Percentiles rank a stretch among this genome's conserved stretches.
These are phyloP conservation scores for Phataginus tetradactyla DNA, from an alignment of 2,797 vertebrate genomes.

Conservation along the genomic window DNA sequence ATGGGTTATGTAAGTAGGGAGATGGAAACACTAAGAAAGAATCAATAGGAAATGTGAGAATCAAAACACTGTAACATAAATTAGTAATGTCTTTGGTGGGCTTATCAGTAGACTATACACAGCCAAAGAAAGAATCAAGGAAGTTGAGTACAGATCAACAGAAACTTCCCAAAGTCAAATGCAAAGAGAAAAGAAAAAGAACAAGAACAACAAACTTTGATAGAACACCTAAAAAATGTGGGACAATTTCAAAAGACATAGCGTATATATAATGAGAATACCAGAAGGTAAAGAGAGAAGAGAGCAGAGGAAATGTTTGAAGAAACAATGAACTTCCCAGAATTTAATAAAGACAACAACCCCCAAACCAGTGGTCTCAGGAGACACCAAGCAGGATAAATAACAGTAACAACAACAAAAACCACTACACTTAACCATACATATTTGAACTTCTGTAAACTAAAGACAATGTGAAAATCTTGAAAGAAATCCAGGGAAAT, in stretches of 20 bases:
- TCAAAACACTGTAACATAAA: neutral
- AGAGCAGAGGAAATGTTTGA: neutral
- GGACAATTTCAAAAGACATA: neutral
- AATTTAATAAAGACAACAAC: neutral
- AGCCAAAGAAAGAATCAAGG: neutral
- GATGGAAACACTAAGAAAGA: neutral
- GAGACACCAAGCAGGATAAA: neutral
- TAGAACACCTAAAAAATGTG: neutral
- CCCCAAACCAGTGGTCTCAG: neutral
- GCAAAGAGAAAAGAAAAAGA: neutral
- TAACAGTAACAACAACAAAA: neutral
- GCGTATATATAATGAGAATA: neutral
- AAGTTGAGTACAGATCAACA: neutral
- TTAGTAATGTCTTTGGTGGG: neutral
- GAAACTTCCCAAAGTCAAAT: neutral
- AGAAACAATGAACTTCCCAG: neutral
- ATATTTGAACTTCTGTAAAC: neutral
- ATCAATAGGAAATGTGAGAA: neutral
- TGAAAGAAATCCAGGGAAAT: neutral
- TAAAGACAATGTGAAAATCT: neutral
- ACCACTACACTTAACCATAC: neutral
- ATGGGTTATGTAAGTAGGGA: neutral
- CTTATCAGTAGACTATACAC: neutral
- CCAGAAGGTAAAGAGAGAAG: neutral
- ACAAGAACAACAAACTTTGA: neutral